phyloP scores from a whole-genome alignment of 2,888 invertebrate genomes.

The Ectemnius cavifrons region DNA sequence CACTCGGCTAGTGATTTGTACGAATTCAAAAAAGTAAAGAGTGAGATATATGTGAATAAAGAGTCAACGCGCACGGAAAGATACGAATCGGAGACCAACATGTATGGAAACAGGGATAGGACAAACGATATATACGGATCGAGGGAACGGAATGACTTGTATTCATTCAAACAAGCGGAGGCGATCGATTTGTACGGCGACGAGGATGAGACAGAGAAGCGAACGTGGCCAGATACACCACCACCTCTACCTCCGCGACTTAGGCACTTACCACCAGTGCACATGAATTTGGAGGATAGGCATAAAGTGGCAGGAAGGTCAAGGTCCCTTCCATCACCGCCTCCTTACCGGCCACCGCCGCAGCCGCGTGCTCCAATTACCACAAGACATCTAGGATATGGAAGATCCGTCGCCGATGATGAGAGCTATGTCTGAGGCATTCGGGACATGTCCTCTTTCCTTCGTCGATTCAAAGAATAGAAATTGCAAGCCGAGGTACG shows the following conservation, averaged over 20 bases:
- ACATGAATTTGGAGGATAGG: conserved; percentile 82
- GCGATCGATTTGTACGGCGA: conserved; percentile 74
- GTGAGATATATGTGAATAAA: conserved; percentile 69
- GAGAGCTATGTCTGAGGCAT: conserved; percentile 74
- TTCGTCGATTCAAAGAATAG: conserved; percentile 38
- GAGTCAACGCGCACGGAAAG: conserved; percentile 61
- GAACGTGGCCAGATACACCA: conserved; percentile 79
- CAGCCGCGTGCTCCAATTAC: conserved; percentile 74
- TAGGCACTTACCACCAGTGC: conserved; percentile 83
- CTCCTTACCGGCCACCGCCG: conserved; percentile 75
- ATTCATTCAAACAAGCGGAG: conserved; percentile 73
- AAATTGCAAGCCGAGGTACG: conserved; percentile 15
- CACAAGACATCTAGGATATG: conserved; percentile 72
- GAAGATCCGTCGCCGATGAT: conserved; percentile 75
- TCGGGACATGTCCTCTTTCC: conserved; percentile 13
- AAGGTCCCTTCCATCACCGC: conserved; percentile 75
- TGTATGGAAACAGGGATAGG: conserved; percentile 72
- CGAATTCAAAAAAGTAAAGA: conserved; percentile 73
- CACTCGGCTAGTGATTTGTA: conserved; percentile 66
- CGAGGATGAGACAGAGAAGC: conserved; percentile 76
- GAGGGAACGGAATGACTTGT: conserved; percentile 69
- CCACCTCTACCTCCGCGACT: conserved; percentile 82
- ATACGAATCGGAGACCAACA: conserved; percentile 68
- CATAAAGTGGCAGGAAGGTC: conserved; percentile 75
- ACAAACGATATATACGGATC: conserved; percentile 68